Evolutionary conservation across 2,888 invertebrate genomes (phyloP).

Genomic region (Smittia sp.): DNA sequence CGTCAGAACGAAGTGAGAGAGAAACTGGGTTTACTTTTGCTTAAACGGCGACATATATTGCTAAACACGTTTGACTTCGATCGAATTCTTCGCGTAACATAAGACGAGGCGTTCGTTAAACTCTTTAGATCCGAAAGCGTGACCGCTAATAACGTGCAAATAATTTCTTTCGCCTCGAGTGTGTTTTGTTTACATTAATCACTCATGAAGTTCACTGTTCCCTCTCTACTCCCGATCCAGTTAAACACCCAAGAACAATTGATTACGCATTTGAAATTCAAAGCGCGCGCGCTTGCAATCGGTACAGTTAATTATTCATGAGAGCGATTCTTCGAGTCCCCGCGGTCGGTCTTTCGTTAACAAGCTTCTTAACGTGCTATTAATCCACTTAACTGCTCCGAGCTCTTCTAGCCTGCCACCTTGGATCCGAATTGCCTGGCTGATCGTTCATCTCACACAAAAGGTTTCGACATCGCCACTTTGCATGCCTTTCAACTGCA

Average conservation of each 20-base stretch:
- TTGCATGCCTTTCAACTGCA: no score
- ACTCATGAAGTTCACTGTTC: no score
- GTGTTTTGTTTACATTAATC: not conserved
- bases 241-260: no score
- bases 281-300: no score
- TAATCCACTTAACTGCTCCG: not conserved
- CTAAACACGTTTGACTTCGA: not conserved
- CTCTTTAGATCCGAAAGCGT: slow-evolving; percentile 30
- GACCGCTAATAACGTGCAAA: slow-evolving; percentile 19
- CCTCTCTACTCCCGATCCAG: no score
- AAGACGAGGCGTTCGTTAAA: slow-evolving; percentile 27
- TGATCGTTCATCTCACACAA: no score
- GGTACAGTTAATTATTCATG: no score
- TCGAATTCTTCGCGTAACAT: not conserved
- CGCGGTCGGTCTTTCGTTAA: no score
- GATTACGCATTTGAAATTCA: no score
- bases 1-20: slow-evolving; percentile 1
- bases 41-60: not conserved
- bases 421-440: no score
- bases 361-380: not conserved
- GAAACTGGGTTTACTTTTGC: slow-evolving; percentile 7
- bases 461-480: no score
- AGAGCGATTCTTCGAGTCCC: no score
- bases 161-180: slow-evolving; percentile 3
- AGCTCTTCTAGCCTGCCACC: not conserved